phyloP scores from a whole-genome alignment of 2,113 vertebrate genomes.

The Cephalopterus ornatus region DNA sequence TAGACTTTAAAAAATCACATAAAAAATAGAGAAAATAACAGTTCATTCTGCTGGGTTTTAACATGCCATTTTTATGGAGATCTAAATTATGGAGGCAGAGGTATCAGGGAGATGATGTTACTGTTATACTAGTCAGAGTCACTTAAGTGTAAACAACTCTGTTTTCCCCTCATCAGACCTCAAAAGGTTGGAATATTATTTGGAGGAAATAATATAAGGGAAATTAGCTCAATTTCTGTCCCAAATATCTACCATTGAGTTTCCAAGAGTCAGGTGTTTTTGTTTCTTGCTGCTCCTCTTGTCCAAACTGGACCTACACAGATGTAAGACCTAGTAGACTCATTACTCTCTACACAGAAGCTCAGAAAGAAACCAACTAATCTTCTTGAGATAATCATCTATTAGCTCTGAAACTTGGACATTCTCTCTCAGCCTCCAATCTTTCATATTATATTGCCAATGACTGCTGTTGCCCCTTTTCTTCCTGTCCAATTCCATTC shows the following conservation, averaged over 20 bases:
- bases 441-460: not conserved
- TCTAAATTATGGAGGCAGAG: not conserved
- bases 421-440: not conserved
- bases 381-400: not conserved
- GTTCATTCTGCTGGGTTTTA: not conserved
- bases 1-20: not conserved
- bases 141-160: not conserved
- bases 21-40: not conserved
- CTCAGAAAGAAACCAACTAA: not conserved
- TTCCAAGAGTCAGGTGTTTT: not conserved
- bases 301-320: not conserved
- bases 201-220: not conserved
- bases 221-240: not conserved
- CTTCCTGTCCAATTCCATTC: not conserved
- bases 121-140: not conserved
- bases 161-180: not conserved
- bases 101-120: not conserved
- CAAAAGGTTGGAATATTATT: not conserved
- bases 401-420: not conserved
- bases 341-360: not conserved
- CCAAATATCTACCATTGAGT: not conserved
- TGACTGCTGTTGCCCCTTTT: not conserved
- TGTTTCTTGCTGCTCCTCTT: not conserved
- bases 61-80: not conserved
- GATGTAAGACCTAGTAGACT: not conserved